Base-by-base conservation (phyloP, 2,888 invertebrate genomes). In the Eueremaeus valkanovi region DNA sequence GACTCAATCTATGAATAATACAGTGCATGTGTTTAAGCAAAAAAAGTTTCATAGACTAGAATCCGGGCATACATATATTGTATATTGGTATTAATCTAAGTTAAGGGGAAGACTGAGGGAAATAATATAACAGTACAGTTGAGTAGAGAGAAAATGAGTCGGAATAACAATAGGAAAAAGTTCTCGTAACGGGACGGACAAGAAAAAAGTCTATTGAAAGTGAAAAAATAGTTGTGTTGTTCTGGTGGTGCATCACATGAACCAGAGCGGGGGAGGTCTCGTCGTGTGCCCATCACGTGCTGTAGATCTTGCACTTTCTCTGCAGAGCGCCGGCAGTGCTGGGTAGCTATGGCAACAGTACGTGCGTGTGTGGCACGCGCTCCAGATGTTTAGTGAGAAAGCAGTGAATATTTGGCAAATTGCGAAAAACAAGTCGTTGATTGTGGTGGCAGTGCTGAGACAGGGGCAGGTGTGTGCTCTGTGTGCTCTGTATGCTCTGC, bases 311-410 rank as follows among this genome's bases (percentile, higher is more conserved):
- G 70, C 70, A 70, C 70, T 70, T 70, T 70, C 70, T 42, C 70
- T 45, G 29, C 36, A 33, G 18, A n/a, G n/a, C n/a, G n/a, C n/a
- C n/a, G n/a, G n/a, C n/a, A n/a, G n/a, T n/a, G n/a, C n/a, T n/a
- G 11, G 70, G 70, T 70, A 27, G 40, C 21, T 27, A 70, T 70
- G 70, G 45, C 5, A 11, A 45, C 45, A 36, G 66, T 40, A 70
- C 70, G 70, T 70, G 70, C 70, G 70, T 70, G 70, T 45, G 70
- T 45, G 70, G 70, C 70, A 70, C 70, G 70, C 70, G 70, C 70
- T 70, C 70, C 70, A 70, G 70, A 70, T 70, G 70, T 70, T 70
- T 45, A 70, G 70, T 70, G 40, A 68, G 42, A n/a, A n/a, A 36
- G 42, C 24, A 68, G 42, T 13, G 68, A 68, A 68, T 45, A 45